Evolutionary conservation across 2,797 vertebrate genomes (phyloP).

Genomic region (Aldrovandia affinis): DNA sequence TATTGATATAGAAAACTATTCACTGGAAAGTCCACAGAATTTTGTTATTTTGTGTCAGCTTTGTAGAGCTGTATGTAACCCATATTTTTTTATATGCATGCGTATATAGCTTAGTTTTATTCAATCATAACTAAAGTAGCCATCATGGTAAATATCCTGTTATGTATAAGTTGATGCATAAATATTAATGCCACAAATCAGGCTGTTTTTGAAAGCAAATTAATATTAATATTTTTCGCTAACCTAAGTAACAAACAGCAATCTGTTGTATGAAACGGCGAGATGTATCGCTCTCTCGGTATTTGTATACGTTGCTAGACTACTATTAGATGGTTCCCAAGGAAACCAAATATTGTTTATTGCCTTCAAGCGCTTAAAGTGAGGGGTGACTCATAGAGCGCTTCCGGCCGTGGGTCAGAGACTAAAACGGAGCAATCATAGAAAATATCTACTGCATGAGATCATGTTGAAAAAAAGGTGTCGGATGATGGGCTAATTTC

Average conservation of each 20-base stretch:
- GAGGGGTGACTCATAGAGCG: constrained; percentile 11
- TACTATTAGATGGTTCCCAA: constrained; percentile 40
- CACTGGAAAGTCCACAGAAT: too few relatives aligned
- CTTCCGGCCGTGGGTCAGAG: constrained; percentile 40
- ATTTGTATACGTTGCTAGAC: constrained; percentile 53
- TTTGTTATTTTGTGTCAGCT: too few relatives aligned
- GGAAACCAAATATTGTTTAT: constrained; percentile 54
- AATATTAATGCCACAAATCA: too few relatives aligned
- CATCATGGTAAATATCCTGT: neutral
- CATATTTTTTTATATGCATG: too few relatives aligned
- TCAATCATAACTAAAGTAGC: neutral
- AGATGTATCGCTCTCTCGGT: constrained; percentile 25
- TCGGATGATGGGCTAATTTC: neutral
- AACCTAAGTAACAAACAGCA: neutral
- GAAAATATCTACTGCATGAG: neutral
- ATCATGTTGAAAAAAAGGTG: neutral
- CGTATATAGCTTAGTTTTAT: too few relatives aligned
- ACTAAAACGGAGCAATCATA: neutral
- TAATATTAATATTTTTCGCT: neutral
- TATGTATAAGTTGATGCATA: too few relatives aligned
- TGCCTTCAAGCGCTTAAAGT: neutral
- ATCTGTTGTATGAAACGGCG: neutral
- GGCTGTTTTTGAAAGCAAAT: neutral
- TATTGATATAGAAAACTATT: neutral
- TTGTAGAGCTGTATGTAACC: too few relatives aligned